Base-by-base conservation (phyloP, 2,888 invertebrate species). In the Caenorhabditis sinica region DNA sequence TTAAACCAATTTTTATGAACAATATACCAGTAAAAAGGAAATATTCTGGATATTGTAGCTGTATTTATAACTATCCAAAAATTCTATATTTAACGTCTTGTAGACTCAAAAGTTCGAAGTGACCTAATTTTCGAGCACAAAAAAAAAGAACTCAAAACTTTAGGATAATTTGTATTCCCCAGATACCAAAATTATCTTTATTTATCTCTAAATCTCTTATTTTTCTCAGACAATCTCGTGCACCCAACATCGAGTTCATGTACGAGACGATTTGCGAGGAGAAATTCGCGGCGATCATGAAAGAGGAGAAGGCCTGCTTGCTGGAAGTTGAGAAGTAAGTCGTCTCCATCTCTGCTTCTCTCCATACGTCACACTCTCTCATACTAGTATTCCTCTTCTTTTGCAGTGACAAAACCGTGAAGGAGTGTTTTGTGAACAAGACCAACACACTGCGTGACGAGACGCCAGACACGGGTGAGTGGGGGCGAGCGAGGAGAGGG, bases 181-280 rank as follows among this genome's bases (percentile, higher is more conserved):
- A 43, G 33, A 63, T 33, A 33, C 4, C 6, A 17, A 17, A 15
- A 9, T 25, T n/a, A 49, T 17, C 8, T 5, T 40, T 3, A 17
- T 28, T 1, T 6, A 20, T 23, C 1, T 8, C 25, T 1, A 23
- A 20, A 53, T 28, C 17, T 30, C 1, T 43, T 30, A 17, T 58
- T 51, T 71, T 85, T 53, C 33, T 33, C 75, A 88, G 88, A 65
- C 76, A 79, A 68, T 85, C 86, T 0, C 72, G 87, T 20, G 87
- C 87, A 6, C 88, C 87, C 11, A 88, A 89, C 58, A 82, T 91
- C 30, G 86, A 90, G 73, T 84, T 86, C 58, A 87, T 91, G 87
- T 91, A 89, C 83, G 88, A 89, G 23, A 89, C 83, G 61, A 83
- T 91, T 15, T 91, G 91, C 69, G 86, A 88, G 60, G 80, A 80